Base-by-base conservation (phyloP, 2,888 invertebrate genomes). In the Heliconius ethilla region DNA sequence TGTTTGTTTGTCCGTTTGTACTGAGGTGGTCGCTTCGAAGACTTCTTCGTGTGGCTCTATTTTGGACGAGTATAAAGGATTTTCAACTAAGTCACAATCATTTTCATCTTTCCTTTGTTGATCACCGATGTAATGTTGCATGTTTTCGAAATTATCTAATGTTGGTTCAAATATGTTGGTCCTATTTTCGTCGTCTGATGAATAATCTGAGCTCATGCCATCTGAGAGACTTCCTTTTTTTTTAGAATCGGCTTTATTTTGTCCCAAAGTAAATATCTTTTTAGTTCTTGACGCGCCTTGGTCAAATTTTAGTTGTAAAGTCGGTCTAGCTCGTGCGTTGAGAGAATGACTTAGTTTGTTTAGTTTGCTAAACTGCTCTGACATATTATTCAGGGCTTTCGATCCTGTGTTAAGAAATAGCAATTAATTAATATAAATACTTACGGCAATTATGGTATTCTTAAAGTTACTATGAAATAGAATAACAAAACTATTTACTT, bases 331-430 rank as follows among this genome's bases (percentile, higher is more conserved):
- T 90, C 96, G 89, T 0, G 95, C 94, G 84, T 96, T 96, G 70
- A 96, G 94, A 37, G 95, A 95, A 83, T 96, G 96, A 78, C 96
- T 95, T 62, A 97, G 92, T 85, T 96, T 96, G 87, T 97, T 97
- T 63, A 98, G 90, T 89, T 97, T 98, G 79, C 97, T 97, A 90
- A 98, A 97, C 87, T 98, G 98, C 82, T 97, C 98, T 0, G 97
- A 96, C 95, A 98, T 97, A 88, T 98, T 98, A 81, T 96, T 97
- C 78, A 98, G 92, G 72, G 98, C 98, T 93, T 98, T 98, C 13
- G 97, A 96, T 85, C 98, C 98, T 97, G 88, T 27, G 87, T 78
- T 78, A 65, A 37, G 59, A 25, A 22, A 51, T 25, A 18, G 0
- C 9, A 37, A 33, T 22, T 66, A 63, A 75, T 69, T 63, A 13